phyloP scores from a whole-genome alignment of 2,888 invertebrate species.

The Ptilodon capucinus region DNA sequence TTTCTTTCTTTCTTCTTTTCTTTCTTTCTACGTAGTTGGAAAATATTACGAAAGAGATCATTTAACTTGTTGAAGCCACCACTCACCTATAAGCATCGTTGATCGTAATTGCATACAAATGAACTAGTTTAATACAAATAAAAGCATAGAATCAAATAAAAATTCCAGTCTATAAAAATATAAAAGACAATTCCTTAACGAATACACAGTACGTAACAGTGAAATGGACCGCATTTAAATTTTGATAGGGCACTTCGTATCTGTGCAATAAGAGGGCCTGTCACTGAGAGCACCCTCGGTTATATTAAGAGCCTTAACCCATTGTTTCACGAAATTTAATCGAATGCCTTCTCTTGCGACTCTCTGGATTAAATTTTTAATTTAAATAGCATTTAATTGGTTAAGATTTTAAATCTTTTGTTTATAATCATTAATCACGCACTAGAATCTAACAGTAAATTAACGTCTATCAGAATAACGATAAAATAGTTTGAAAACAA shows the following conservation, averaged over 20 bases:
- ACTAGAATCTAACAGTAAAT: no score
- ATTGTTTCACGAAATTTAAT: slow-evolving; percentile 54
- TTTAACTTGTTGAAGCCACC: slow-evolving; percentile 9
- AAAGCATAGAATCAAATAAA: slow-evolving; percentile 37
- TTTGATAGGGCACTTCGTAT: slow-evolving; percentile 52
- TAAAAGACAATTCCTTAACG: slow-evolving; percentile 52
- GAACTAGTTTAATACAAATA: slow-evolving; percentile 31
- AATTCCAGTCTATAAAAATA: slow-evolving; percentile 39
- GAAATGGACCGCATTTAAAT: slow-evolving; percentile 57
- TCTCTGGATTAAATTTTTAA: slow-evolving; percentile 36
- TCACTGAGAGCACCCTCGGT: slow-evolving; percentile 38
- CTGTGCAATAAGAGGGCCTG: slow-evolving; percentile 50
- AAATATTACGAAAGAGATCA: slow-evolving; percentile 10
- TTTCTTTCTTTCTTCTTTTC: no score
- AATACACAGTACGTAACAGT: slow-evolving; percentile 37
- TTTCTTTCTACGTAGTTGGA: slow-evolving; percentile 2
- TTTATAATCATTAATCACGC: neutral
- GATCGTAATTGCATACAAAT: slow-evolving; percentile 30
- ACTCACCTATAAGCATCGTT: slow-evolving; percentile 18
- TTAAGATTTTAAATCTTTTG: slow-evolving; percentile 3
- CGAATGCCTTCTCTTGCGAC: slow-evolving; percentile 35
- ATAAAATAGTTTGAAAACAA: no score
- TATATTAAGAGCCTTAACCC: slow-evolving; percentile 44
- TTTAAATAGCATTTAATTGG: slow-evolving; percentile 29
- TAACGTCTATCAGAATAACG: no score